Percentiles rank a stretch among this genome's conserved stretches.
Conservation (phyloP, 1,140 invertebrate species). For the Reticulitermes speratus region DNA sequence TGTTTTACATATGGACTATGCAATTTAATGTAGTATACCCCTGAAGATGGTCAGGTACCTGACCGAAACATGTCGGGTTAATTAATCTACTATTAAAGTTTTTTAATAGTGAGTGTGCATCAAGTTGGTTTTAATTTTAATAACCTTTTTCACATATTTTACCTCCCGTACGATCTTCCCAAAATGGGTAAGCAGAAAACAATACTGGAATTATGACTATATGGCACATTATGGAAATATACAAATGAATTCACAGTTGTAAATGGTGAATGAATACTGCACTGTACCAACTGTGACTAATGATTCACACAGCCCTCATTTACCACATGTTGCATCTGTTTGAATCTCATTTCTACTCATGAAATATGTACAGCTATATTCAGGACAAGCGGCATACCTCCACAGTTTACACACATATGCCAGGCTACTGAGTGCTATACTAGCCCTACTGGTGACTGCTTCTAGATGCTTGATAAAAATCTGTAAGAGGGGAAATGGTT, state of each 20-base stretch:
- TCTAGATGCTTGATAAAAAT: background rate
- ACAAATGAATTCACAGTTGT: background rate
- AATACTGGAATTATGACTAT: background rate
- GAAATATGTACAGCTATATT: background rate
- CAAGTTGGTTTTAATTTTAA: too few species aligned
- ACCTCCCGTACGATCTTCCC: background rate
- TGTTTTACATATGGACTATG: too few species aligned
- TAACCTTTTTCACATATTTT: background rate
- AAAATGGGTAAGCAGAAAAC: background rate
- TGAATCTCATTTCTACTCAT: background rate
- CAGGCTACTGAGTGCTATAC: background rate
- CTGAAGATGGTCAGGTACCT: too few species aligned
- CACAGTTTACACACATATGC: background rate
- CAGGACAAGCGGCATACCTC: background rate
- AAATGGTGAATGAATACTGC: slow-evolving; percentile 12
- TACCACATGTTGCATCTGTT: background rate
- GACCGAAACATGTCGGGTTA: too few species aligned
- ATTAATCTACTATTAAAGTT: too few species aligned
- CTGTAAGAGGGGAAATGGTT: background rate
- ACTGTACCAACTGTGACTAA: background rate
- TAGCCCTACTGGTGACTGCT: background rate
- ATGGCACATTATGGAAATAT: background rate
- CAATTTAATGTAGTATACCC: too few species aligned
- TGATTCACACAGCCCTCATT: background rate
- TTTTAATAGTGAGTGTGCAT: too few species aligned